Base-by-base conservation (phyloP, 2,113 vertebrate genomes). In the Zosterops hypoxanthus region DNA sequence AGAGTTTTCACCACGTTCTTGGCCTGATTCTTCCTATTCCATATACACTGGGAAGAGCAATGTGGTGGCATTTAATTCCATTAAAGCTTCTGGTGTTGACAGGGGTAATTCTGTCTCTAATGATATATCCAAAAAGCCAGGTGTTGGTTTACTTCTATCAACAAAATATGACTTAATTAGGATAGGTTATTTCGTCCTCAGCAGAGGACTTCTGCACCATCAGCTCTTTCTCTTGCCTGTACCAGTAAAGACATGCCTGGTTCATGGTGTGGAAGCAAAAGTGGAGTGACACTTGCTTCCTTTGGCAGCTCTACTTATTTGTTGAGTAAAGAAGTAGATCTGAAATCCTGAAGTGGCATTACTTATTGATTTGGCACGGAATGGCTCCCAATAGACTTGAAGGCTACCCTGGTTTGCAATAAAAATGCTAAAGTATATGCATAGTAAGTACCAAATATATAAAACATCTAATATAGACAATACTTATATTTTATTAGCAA, bases 401-500 rank as follows among this genome's bases (percentile, higher is more conserved):
- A 90, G 57, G 33, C 47, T 18, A 33, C 46, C 11, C 23, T 79
- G 70, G 21, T 82, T 70, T 88, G 21, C 42, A 82, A 0, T 36
- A 5, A 19, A 79, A 87, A 57, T 82, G 33, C 22, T 71, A 7
- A 82, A 68, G 5, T 56, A 13, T 41, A 41, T n/a, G 3, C 42
- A 10, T 29, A 68, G 16, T 47, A 69, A 65, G 33, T 73, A 73
- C 36, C 34, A 73, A 79, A 66, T 90, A 61, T 23, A 46, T 76
- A 73, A 80, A 90, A 12, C 59, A 61, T 50, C 75, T 82, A 50
- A 82, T 93, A 82, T 68, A 84, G 64, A 39, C 83, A 78, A 47
- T 83, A 24, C 12, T 4, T 70, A 26, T 10, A 25, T 84, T 59
- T 65, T 88, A 55, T 50, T 83, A 60, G 63, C 29, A 87, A 86